Conservation (phyloP, 2,888 invertebrate species). For the Lagria hirta region DNA sequence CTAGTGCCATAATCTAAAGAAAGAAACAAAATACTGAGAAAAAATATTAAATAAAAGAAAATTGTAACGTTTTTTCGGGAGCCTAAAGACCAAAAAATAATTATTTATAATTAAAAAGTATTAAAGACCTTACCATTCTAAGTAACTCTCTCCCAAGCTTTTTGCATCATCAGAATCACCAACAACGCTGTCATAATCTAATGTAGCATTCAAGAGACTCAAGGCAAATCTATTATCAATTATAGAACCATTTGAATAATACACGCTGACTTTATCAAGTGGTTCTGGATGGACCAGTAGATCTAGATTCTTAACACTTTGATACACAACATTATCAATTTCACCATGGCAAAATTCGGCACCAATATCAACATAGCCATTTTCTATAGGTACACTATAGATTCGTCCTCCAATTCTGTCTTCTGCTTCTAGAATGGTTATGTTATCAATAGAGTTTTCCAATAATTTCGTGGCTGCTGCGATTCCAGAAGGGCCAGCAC, state of each 20-base stretch:
- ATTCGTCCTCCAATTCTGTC: slow-evolving; percentile 37
- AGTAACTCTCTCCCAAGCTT: too few species aligned
- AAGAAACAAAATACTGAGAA: too few species aligned
- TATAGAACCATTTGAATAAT: slow-evolving; percentile 10
- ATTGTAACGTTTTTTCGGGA: too few species aligned
- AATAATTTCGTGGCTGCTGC: slow-evolving; percentile 57
- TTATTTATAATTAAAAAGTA: too few species aligned
- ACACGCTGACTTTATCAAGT: not conserved
- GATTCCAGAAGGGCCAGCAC: slow-evolving; percentile 60
- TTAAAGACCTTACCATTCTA: too few species aligned
- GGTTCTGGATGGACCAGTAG: slow-evolving; percentile 3
- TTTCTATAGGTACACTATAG: slow-evolving; percentile 32
- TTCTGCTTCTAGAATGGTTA: slow-evolving; percentile 51
- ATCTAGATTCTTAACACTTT: slow-evolving; percentile 23
- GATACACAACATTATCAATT: slow-evolving; percentile 36
- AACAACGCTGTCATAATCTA: too few species aligned
- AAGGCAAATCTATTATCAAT: too few species aligned
- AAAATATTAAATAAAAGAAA: too few species aligned
- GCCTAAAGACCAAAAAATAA: too few species aligned
- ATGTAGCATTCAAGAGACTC: too few species aligned
- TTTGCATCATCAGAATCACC: too few species aligned
- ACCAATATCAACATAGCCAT: slow-evolving; percentile 35
- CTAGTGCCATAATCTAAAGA: too few species aligned
- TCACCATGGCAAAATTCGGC: slow-evolving; percentile 40
- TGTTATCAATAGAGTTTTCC: slow-evolving; percentile 53